These are phyloP conservation scores for Candoia aspera DNA, from an alignment of 2,113 vertebrate genomes.

Conservation along the genomic window DNA sequence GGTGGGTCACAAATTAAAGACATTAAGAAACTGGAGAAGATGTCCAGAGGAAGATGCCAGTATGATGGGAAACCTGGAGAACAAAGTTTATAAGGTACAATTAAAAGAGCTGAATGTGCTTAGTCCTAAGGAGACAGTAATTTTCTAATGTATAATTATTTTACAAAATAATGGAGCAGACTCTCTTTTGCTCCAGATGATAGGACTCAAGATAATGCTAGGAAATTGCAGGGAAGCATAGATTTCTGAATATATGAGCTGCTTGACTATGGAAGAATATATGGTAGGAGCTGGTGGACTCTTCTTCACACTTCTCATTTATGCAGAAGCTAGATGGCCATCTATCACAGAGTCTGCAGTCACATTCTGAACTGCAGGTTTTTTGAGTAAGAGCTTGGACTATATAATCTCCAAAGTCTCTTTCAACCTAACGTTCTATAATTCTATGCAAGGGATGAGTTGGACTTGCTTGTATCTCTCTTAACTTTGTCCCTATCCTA, in stretches of 20 bases:
- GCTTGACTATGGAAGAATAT: not conserved
- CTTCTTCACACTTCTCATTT: not conserved
- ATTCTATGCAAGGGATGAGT: not conserved
- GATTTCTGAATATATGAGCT: not conserved
- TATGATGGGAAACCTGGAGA: not conserved
- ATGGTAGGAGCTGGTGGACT: not conserved
- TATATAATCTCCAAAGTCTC: not conserved
- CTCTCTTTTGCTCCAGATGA: not conserved
- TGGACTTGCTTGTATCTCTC: not conserved
- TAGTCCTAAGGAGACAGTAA: not conserved
- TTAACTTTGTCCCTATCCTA: not conserved
- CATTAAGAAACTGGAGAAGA: not conserved
- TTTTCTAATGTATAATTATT: not conserved
- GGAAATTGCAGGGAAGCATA: not conserved
- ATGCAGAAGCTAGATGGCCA: not conserved
- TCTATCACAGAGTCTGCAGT: not conserved
- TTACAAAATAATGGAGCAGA: not conserved
- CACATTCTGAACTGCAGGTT: not conserved
- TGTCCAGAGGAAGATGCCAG: not conserved
- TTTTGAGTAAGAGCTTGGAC: not conserved
- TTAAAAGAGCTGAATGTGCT: not conserved
- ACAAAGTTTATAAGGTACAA: not conserved
- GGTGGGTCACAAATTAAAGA: not conserved
- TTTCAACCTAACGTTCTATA: not conserved
- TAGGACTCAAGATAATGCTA: not conserved